phyloP scores from a whole-genome alignment of 2,797 vertebrate species.

The Enteromius argenteus region DNA sequence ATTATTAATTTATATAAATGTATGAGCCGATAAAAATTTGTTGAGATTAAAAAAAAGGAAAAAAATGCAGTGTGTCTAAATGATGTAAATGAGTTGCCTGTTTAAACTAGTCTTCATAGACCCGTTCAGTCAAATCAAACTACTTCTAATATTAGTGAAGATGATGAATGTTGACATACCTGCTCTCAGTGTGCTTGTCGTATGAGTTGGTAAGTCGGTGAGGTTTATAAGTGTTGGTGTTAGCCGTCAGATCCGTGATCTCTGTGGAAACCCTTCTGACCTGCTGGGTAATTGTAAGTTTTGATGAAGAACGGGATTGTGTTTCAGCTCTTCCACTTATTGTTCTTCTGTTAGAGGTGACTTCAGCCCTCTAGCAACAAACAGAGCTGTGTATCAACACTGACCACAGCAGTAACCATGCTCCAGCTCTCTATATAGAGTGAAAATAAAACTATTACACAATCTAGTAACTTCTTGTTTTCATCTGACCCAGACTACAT shows the following conservation, averaged over 20 bases:
- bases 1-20: not conserved
- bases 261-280: not conserved
- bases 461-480: not conserved
- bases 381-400: not conserved
- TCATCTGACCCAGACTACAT: not conserved
- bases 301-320: not conserved
- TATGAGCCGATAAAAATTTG: not conserved
- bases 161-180: not conserved
- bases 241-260: not conserved
- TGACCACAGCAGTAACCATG: not conserved
- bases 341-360: not conserved
- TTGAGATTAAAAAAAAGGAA: not conserved
- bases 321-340: not conserved
- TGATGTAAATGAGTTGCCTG: not conserved
- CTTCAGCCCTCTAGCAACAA: not conserved
- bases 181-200: not conserved
- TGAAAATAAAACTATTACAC: not conserved
- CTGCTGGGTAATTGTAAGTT: not conserved
- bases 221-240: slow-evolving; percentile 6
- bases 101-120: not conserved
- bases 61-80: not conserved
- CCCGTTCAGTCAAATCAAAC: too few relatives aligned
- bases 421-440: not conserved
- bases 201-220: not conserved
- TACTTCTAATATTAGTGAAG: not conserved